These are phyloP conservation scores for Acromyrmex heyeri DNA, from an alignment of 1,140 invertebrate species.

Conservation along the genomic window DNA sequence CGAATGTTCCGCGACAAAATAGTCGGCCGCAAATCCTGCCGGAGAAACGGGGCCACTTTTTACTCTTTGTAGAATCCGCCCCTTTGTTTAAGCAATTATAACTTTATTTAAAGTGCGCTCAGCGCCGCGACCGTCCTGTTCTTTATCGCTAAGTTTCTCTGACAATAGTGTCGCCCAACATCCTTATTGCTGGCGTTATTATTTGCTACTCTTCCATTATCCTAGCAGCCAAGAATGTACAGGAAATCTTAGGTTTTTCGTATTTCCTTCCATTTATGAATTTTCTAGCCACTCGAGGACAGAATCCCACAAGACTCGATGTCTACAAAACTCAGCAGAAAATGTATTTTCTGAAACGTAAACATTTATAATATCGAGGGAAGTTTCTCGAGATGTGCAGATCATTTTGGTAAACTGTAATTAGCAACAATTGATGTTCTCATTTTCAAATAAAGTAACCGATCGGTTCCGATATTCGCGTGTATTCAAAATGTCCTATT, in stretches of 20 bases:
- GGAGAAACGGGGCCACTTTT: constrained; percentile 47
- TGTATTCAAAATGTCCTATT: too few species aligned
- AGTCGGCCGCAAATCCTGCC: constrained; percentile 49
- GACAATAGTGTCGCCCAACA: constrained; percentile 3
- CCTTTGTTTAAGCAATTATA: constrained; percentile 55
- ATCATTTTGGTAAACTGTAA: not conserved
- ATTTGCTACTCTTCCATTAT: not conserved
- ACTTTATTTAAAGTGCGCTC: constrained; percentile 53
- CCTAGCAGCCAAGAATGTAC: not conserved
- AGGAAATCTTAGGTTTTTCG: not conserved
- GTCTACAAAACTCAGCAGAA: not conserved
- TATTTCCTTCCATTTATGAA: constrained; percentile 2
- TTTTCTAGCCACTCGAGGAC: not conserved
- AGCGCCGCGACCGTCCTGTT: not conserved
- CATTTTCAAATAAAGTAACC: not conserved
- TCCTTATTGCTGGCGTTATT: constrained; percentile 20
- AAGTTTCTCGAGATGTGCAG: not conserved
- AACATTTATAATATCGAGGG: not conserved
- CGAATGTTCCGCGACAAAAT: constrained; percentile 60
- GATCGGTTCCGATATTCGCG: too few species aligned
- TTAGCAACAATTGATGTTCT: not conserved
- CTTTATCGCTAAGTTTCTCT: constrained; percentile 26
- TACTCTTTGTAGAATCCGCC: constrained; percentile 17
- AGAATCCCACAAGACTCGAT: not conserved
- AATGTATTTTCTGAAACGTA: not conserved